Evolutionary conservation across 2,797 vertebrate species (phyloP), one percentile per base, ranked within the genome.

Genomic region (Mergus octosetaceus): DNA sequence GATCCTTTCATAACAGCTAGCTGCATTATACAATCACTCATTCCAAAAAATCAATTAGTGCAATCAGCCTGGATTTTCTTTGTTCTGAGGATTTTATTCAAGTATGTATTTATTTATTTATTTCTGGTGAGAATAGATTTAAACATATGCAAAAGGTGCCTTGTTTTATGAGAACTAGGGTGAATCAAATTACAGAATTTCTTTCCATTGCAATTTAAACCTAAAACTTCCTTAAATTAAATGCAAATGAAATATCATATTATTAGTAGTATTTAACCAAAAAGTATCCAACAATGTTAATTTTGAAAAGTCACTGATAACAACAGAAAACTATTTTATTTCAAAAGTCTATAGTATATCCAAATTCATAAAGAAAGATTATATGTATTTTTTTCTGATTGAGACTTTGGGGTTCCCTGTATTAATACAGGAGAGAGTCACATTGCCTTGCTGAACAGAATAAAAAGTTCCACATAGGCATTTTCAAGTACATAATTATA

Each of bases 41-140:
- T 85, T 94, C 77, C 64, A 73, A 82, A 51, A 85, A 95, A 94
- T 92, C 91, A 95, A 89, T 96, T 96, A 94, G 64, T 79, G 78
- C 68, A 89, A 93, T 94, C 89, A 92, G 74, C 38, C 66, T 39
- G 38, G 43, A 86, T 65, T 91, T 94, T 75, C 72, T 91, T 93
- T 90, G 72, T 94, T 95, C 51, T 78, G 70, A 90, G 24, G 30
- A 62, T 49, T 49, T 49, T 49, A 49, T 49, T 49, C 7, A 47
- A 21, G 45, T 47, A 24, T 49, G 2, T 49, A 24, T 49, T 49
- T 24, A 49, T 24, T 49, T 49, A 49, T 49, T 49, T 49, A 49
- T 49, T 47, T 22, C 11, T 47, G 47, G 47, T 24, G 47, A 51
- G 49, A 51, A 8, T 25, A 27, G 11, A 72, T 90, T 83, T 77